Base-by-base conservation (phyloP, 2,797 vertebrate genomes). In the Catharus ustulatus region DNA sequence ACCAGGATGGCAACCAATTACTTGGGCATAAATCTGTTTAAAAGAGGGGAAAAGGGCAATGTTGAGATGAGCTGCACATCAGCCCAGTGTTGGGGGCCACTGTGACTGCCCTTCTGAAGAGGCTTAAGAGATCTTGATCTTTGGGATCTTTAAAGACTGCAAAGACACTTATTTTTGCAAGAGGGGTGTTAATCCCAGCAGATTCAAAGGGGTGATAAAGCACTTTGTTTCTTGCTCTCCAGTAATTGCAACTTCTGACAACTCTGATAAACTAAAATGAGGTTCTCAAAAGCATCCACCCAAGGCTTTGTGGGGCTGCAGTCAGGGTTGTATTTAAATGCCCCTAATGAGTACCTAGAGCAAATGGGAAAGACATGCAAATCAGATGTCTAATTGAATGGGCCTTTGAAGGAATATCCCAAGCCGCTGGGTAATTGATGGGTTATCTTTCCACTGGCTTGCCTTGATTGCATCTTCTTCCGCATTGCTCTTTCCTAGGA, bases 281-380 rank as follows among this genome's bases (percentile, higher is more conserved):
- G 77, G 87, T 95, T 94, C 95, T 95, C 79, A 51, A 96, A 96
- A 97, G 95, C 90, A 96, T 93, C 96, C 96, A 95, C 93, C 96
- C 94, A 95, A 84, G 87, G 91, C 94, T 93, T 96, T 97, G 93
- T 96, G 94, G 93, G 92, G 73, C 80, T 95, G 76, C 80, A 95
- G 83, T 95, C 93, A 96, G 92, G 89, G 95, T 89, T 96, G 87
- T 95, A 96, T 97, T 97, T 96, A 97, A 96, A 96, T 93, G 69
- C 73, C 83, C 90, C 79, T 96, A 96, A 96, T 96, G 90, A 96
- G 94, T 93, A 95, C 95, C 91, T 96, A 59, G 91, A 95, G 93
- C 87, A 97, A 94, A 96, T 96, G 91, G 95, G 91, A 96, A 97
- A 97, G 95, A 94, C 96, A 96, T 95, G 94, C 94, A 97, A 97